A percentile compares a stretch with the other conserved stretches of the same genome.
Conservation (phyloP, 2,888 invertebrate genomes). For the Gandaritis pyraliata region DNA sequence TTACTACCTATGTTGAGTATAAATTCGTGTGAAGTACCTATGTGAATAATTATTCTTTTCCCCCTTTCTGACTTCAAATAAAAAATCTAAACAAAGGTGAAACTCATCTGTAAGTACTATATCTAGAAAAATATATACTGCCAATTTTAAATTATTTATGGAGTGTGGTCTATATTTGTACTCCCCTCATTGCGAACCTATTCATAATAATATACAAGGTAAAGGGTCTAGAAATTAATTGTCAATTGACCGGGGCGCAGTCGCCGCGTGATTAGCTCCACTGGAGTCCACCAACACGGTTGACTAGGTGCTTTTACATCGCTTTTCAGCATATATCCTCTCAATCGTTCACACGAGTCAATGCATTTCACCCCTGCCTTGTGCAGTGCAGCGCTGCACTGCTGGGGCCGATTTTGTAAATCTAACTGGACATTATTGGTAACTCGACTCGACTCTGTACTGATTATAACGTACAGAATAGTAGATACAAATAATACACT, state of each 20-base stretch:
- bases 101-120: not conserved
- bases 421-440: too few species aligned
- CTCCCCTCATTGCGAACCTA: slow-evolving; percentile 49
- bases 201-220: slow-evolving; percentile 42
- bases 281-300: slow-evolving; percentile 57
- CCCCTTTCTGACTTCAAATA: not conserved
- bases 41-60: not conserved
- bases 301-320: slow-evolving; percentile 70
- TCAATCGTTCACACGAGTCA: slow-evolving; percentile 73
- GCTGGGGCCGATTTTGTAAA: not conserved
- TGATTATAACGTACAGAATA: too few species aligned
- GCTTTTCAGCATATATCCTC: slow-evolving; percentile 66
- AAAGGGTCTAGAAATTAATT: slow-evolving; percentile 56
- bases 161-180: slow-evolving; percentile 9
- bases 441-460: too few species aligned
- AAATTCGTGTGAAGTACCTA: not conserved
- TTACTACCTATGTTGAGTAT: not conserved
- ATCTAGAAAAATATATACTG: not conserved
- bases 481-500: too few species aligned
- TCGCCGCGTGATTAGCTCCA: slow-evolving; percentile 62
- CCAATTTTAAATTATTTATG: not conserved
- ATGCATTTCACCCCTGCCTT: slow-evolving; percentile 60
- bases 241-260: slow-evolving; percentile 67
- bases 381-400: slow-evolving; percentile 29
- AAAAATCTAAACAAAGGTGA: not conserved